Base-by-base conservation (phyloP, 35 echinoderm and acorn worm species). In the Lytechinus variegatus region DNA sequence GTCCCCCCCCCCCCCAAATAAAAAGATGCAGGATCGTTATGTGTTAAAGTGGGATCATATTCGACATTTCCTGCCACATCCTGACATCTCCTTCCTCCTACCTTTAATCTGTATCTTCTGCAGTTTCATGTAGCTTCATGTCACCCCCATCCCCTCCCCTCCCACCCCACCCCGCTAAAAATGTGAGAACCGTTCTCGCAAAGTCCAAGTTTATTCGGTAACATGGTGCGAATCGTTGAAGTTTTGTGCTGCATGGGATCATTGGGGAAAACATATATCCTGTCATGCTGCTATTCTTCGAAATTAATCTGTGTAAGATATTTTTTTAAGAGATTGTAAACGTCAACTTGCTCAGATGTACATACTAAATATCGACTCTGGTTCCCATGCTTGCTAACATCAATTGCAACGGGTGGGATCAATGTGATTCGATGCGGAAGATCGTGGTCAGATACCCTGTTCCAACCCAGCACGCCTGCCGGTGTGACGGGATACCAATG, bases 311-410 rank as follows among this genome's bases (percentile, higher is more conserved):
- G 8, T 71, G 14, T 79, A 24, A 16, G 1, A 79, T 24, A 24
- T 24, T 24, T 5, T 4, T 79, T 79, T 7, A 8, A 79, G n/a
- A 79, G 12, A 79, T 79, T 5, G n/a, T 27, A 79, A 24, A 19
- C 16, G 66, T 79, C 66, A 79, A 79, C 12, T 19, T 24, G 14
- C 66, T 8, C 66, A n/a, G 19, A 79, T 79, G 19, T 79, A 24
- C 66, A 79, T 79, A 79, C 66, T 79, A 79, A 58, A 79, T 7
- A 79, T 24, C 88, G 28, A 33, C 24, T 90, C 27, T 54, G 88
- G 88, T 90, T 90, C 88, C 88, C 88, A 90, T 52, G 88, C 88
- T 54, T 90, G 88, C 88, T 90, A 90, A 90, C 88, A 90, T 90
- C 88, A 54, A 90, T 90, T 90, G 28, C n/a, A 90, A 90, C 52